Conservation (phyloP, 35 echinoderm and acorn worm genomes). For the Ptychodera flava region DNA sequence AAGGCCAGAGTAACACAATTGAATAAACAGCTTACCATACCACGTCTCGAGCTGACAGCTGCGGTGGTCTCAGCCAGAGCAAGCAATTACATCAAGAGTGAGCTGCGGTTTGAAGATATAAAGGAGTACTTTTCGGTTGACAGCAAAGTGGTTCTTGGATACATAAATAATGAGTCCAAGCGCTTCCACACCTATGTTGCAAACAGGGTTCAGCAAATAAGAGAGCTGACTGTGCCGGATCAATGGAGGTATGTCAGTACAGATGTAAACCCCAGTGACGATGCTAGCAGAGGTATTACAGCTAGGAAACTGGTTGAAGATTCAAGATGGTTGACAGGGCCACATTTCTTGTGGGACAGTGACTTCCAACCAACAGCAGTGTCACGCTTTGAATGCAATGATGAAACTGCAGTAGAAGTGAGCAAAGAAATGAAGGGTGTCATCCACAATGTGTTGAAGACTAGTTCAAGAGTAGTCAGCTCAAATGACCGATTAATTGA, state of each 20-base stretch:
- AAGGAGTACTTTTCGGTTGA: conserved; percentile 37
- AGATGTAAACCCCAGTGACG: conserved; percentile 46
- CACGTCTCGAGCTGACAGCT: not conserved
- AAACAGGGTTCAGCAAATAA: conserved; percentile 54
- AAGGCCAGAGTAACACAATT: not conserved
- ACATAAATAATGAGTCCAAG: conserved; percentile 19
- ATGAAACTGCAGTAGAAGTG: conserved; percentile 7
- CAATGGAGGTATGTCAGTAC: conserved; percentile 46
- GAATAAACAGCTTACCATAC: not conserved
- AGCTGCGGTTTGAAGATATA: not conserved
- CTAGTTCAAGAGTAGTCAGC: not conserved
- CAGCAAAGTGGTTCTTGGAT: conserved; percentile 25
- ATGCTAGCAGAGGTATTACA: conserved; percentile 37
- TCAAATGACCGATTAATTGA: too few relatives aligned
- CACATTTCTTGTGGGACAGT: not conserved
- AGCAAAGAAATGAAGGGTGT: conserved; percentile 5
- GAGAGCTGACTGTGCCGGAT: conserved; percentile 6
- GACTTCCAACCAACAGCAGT: not conserved
- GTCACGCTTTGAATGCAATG: not conserved
- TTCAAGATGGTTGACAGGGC: not conserved
- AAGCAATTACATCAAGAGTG: not conserved
- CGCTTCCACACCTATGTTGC: conserved; percentile 47
- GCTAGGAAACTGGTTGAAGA: not conserved
- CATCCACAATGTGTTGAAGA: too few relatives aligned
- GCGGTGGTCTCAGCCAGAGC: conserved; percentile 19